Base-by-base conservation (phyloP, 2,888 invertebrate species). In the Melanostoma mellinum region DNA sequence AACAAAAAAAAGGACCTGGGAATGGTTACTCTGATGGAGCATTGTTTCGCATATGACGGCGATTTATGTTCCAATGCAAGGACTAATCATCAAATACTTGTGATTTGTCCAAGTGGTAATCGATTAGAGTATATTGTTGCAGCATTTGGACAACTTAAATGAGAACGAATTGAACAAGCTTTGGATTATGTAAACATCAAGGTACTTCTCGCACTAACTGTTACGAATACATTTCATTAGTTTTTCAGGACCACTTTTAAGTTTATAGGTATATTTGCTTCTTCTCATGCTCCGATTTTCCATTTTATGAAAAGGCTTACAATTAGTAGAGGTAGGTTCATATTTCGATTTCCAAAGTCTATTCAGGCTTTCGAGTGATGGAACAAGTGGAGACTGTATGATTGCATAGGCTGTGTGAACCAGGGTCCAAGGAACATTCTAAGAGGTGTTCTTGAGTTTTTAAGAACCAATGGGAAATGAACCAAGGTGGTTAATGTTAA, bases 41-140 rank as follows among this genome's bases (percentile, higher is more conserved):
- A 53, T 33, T 55, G 44, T 10, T 46, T 5, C 6, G 3, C 0
- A 9, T 20, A 32, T n/a, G 35, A 44, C 42, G 44, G 20, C 9
- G 36, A 58, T 52, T 63, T n/a, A 5, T 32, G 20, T 3, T 52
- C n/a, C 40, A 40, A 32, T n/a, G 35, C 33, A 30, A 56, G 38
- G 53, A 68, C 44, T 52, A 68, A 58, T 75, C 52, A 67, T 42
- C n/a, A 9, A 33, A 6, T 44, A 67, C 58, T 75, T 52, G 52
- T 52, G 58, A 30, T 6, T 32, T 6, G n/a, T 36, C 20, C 20
- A 20, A 20, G 20, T 20, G 55, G 32, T 65, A 52, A 67, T 75
- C 74, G 67, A 75, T 75, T 58, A 58, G 9, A 30, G 67, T 8
- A 33, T 42, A 65, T 38, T 63, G 48, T 63, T 32, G 50, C 35